A percentile compares a stretch with the other conserved stretches of the same genome.
Evolutionary conservation across 2,797 vertebrate species (phyloP).

Genomic region (Hephaestus fuliginosus): DNA sequence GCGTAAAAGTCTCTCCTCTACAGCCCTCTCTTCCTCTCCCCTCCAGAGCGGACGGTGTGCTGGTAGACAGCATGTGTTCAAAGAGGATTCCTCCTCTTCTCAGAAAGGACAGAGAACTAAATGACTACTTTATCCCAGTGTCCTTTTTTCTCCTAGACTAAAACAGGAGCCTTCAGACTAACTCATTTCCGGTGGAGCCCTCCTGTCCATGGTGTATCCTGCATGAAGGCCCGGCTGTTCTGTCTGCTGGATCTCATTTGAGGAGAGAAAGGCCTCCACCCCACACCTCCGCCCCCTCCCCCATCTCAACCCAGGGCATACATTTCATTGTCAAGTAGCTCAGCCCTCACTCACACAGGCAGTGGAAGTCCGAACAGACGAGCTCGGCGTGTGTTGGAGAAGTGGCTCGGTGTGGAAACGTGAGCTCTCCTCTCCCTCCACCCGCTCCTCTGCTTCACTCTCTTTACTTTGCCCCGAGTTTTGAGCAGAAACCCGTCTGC

Average conservation of each 20-base stretch:
- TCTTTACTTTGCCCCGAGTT: conserved; percentile 39
- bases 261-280: conserved; percentile 64
- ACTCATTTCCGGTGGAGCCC: not conserved
- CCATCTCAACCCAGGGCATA: conserved; percentile 6
- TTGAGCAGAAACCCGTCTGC: conserved; percentile 60
- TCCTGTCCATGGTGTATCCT: too few species aligned
- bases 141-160: too few species aligned
- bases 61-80: conserved; percentile 74
- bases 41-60: conserved; percentile 85
- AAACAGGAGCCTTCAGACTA: not conserved
- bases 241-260: conserved; percentile 18
- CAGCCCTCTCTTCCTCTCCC: conserved; percentile 70
- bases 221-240: too few species aligned
- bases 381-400: too few species aligned
- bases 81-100: not conserved
- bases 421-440: too few species aligned
- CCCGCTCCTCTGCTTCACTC: conserved; percentile 4
- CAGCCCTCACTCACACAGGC: not conserved
- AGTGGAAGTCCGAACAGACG: not conserved
- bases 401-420: not conserved
- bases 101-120: too few species aligned
- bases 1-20: conserved; percentile 86
- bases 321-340: conserved; percentile 9
- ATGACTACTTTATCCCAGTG: too few species aligned
- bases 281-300: conserved; percentile 2